Percentiles rank a stretch among this genome's conserved stretches.
Evolutionary conservation across 2,113 vertebrate genomes (phyloP).

Genomic region (Mugil cephalus): DNA sequence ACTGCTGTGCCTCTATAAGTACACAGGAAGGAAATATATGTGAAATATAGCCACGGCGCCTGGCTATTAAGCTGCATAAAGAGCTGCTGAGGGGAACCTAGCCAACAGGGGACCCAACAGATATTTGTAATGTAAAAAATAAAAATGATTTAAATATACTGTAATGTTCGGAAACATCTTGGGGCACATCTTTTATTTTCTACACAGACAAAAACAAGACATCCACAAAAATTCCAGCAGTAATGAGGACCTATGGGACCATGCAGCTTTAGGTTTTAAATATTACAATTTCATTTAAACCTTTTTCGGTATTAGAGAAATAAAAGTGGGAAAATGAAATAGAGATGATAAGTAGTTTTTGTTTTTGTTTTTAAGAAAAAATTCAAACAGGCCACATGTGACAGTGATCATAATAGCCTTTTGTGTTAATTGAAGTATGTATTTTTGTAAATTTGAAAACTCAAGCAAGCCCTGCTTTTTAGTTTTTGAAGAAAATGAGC

Average conservation of each 20-base stretch:
- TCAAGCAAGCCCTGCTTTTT: neutral
- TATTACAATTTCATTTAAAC: constrained; percentile 21
- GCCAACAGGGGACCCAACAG: constrained; percentile 33
- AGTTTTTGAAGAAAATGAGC: neutral
- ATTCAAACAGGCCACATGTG: neutral
- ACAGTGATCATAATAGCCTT: neutral
- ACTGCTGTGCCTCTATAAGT: constrained; percentile 54
- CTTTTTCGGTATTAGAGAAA: neutral
- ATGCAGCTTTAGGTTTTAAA: constrained; percentile 14
- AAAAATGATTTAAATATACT: constrained; percentile 56
- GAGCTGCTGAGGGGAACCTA: constrained; percentile 35
- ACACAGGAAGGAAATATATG: constrained; percentile 50
- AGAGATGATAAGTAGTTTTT: neutral
- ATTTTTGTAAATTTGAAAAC: neutral
- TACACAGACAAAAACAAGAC: constrained; percentile 16
- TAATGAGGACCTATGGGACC: constrained; percentile 40
- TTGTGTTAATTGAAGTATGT: constrained; percentile 3
- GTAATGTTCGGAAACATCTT: constrained; percentile 46
- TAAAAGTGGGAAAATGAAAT: neutral
- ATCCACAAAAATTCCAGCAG: constrained; percentile 13
- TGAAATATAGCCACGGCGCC: constrained; percentile 44
- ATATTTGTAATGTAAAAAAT: constrained; percentile 44
- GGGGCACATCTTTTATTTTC: constrained; percentile 27
- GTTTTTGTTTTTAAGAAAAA: neutral
- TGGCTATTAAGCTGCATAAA: constrained; percentile 57